Evolutionary conservation across 2,888 invertebrate species (phyloP).

Genomic region (Anthoptus insignis): DNA sequence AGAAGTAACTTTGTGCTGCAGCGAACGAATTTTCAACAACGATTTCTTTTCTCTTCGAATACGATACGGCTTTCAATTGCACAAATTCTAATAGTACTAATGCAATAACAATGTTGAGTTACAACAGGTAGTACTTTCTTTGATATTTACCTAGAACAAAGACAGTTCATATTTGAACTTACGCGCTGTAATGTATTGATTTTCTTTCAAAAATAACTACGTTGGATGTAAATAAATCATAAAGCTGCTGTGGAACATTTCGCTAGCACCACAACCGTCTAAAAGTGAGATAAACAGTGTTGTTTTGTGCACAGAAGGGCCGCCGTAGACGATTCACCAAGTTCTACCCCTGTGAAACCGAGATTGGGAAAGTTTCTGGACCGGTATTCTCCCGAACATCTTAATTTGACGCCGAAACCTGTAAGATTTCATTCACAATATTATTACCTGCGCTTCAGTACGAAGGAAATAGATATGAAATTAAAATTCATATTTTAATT

Average conservation of each 20-base stretch:
- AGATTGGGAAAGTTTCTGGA: conserved; percentile 77
- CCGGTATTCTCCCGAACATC: conserved; percentile 82
- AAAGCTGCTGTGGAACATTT: conserved; percentile 66
- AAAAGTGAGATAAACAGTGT: not conserved
- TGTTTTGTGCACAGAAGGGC: conserved; percentile 17
- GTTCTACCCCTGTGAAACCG: conserved; percentile 70
- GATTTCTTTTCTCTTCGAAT: conserved; percentile 21
- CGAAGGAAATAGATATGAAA: not conserved
- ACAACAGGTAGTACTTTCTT: conserved; percentile 1
- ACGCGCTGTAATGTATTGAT: conserved; percentile 84
- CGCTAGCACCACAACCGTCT: conserved; percentile 46
- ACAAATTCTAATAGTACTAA: conserved; percentile 2
- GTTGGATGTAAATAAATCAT: conserved; percentile 85
- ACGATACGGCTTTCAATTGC: not conserved
- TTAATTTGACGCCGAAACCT: conserved; percentile 76
- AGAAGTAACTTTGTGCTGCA: conserved; percentile 16
- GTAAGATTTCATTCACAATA: conserved; percentile 60
- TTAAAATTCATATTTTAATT: conserved; percentile 12
- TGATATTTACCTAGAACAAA: conserved; percentile 6
- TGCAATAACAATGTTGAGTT: conserved; percentile 20
- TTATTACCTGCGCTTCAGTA: conserved; percentile 1
- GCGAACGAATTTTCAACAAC: conserved; percentile 31
- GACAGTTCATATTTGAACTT: conserved; percentile 68
- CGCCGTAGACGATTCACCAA: conserved; percentile 59
- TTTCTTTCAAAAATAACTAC: conserved; percentile 82